These are phyloP conservation scores for Callospermophilus lateralis DNA, from an alignment of 2,113 vertebrate genomes.

Conservation along the genomic window DNA sequence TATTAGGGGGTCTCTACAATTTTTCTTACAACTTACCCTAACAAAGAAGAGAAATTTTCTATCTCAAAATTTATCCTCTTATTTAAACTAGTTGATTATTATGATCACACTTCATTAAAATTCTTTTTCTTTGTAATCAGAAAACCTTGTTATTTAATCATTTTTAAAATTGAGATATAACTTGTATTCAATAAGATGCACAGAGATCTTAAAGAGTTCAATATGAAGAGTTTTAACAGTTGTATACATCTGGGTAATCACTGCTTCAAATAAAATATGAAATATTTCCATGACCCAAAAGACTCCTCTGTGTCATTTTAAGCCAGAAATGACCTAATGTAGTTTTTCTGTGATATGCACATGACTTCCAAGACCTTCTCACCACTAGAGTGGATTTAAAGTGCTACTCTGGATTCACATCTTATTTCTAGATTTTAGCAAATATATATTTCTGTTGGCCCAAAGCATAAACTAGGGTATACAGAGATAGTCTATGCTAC, in stretches of 20 bases:
- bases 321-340: not conserved
- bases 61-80: not conserved
- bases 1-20: not conserved
- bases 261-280: not conserved
- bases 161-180: not conserved
- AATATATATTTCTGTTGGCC: not conserved
- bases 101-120: not conserved
- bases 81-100: conserved; percentile 47
- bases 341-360: not conserved
- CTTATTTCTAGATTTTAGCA: not conserved
- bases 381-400: not conserved
- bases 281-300: not conserved
- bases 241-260: not conserved
- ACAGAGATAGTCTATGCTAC: not conserved
- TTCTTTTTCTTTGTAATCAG: not conserved
- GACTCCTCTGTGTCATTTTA: not conserved
- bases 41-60: not conserved
- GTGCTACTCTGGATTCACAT: not conserved
- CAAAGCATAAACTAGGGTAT: not conserved
- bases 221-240: not conserved
- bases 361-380: not conserved
- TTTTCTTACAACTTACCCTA: conserved; percentile 2
- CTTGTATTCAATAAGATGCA: not conserved
- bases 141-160: too few relatives aligned
- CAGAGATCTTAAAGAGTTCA: not conserved